These are phyloP conservation scores for Micromussa lordhowensis DNA, from an alignment of 92 coral and sea anemone genomes.

Conservation along the genomic window DNA sequence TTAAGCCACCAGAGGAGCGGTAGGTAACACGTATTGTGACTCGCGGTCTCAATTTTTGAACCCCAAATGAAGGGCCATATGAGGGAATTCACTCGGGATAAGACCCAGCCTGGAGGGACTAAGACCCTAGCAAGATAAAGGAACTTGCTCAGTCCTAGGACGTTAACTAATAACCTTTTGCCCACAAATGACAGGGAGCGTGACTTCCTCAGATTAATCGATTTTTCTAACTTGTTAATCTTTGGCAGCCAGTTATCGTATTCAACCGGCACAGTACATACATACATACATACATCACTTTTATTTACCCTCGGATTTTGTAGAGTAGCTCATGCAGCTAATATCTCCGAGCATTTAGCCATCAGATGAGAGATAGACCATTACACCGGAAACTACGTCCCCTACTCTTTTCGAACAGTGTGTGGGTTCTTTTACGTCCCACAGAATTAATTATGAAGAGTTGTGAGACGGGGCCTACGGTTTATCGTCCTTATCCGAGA, in stretches of 20 bases:
- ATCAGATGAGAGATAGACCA: too few relatives aligned
- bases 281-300: too few relatives aligned
- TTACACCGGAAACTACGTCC: too few relatives aligned
- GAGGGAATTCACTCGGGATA: neutral
- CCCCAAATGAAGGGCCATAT: slow-evolving; percentile 17
- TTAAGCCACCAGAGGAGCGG: neutral
- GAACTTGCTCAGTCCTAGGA: neutral
- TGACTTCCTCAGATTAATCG: neutral
- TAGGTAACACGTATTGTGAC: neutral
- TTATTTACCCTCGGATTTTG: too few relatives aligned
- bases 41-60: neutral
- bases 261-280: neutral
- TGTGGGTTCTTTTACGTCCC: too few relatives aligned
- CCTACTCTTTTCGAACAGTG: too few relatives aligned
- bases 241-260: slow-evolving; percentile 2
- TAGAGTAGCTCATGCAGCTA: too few relatives aligned
- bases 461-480: too few relatives aligned
- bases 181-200: neutral
- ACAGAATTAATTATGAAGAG: too few relatives aligned
- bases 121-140: neutral
- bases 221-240: neutral
- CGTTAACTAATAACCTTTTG: neutral
- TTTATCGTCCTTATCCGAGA: too few relatives aligned
- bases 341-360: too few relatives aligned
- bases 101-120: neutral